Evolutionary conservation across 2,888 invertebrate genomes (phyloP).

Genomic region (Epinotia ramella): DNA sequence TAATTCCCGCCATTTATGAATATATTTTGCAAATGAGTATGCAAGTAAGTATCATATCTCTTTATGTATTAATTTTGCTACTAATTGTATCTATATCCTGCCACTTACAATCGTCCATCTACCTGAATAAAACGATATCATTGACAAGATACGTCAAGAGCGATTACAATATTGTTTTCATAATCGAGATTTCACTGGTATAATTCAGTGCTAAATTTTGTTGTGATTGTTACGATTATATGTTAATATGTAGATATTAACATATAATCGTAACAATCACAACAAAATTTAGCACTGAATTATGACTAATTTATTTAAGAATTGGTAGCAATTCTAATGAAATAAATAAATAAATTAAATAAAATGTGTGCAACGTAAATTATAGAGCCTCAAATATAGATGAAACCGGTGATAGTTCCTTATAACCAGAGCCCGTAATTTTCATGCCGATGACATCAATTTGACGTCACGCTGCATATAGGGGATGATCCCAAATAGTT

Average conservation of each 20-base stretch:
- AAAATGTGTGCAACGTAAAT: too few species aligned
- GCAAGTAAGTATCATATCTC: neutral
- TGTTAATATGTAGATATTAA: too few species aligned
- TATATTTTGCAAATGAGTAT: neutral
- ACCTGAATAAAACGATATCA: conserved; percentile 19
- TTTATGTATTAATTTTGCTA: conserved; percentile 4
- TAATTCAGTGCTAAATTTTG: neutral
- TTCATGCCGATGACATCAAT: too few species aligned
- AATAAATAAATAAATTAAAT: neutral
- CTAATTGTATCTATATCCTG: conserved; percentile 6
- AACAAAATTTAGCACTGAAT: too few species aligned
- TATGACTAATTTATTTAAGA: too few species aligned
- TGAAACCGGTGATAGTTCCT: too few species aligned
- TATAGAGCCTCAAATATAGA: too few species aligned
- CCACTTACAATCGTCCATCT: conserved; percentile 24
- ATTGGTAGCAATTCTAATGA: neutral
- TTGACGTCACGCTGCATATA: too few species aligned
- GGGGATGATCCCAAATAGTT: too few species aligned
- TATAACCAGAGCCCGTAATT: too few species aligned
- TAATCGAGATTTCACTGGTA: neutral
- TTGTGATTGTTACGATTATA: neutral
- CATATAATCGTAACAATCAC: too few species aligned
- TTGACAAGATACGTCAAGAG: conserved; percentile 1
- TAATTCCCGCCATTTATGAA: too few species aligned
- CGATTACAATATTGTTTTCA: neutral